phyloP scores from a whole-genome alignment of 64 coral and sea anemone genomes.

The Actinia tenebrosa region DNA sequence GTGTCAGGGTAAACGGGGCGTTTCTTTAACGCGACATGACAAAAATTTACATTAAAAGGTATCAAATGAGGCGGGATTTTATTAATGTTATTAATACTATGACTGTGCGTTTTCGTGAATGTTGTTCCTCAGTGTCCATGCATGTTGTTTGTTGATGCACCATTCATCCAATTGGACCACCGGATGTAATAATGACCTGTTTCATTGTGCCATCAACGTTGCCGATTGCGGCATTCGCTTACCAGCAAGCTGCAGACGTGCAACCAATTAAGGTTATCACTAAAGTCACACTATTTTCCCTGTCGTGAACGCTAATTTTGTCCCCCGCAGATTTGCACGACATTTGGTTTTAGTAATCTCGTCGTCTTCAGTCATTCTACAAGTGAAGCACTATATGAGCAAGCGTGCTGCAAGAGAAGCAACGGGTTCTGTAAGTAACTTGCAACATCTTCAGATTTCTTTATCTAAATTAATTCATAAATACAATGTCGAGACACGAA shows the following conservation, averaged over 20 bases:
- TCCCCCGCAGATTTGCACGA: conserved; percentile 5
- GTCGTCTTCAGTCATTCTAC: neutral
- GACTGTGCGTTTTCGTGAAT: too few species aligned
- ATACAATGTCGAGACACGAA: too few species aligned
- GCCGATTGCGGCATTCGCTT: neutral
- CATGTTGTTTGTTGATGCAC: too few species aligned
- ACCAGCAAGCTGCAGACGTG: neutral
- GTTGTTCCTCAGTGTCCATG: too few species aligned
- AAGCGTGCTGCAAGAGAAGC: neutral
- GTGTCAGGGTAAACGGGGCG: too few species aligned
- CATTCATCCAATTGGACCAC: neutral
- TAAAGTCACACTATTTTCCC: neutral
- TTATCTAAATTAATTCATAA: neutral
- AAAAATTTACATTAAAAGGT: too few species aligned
- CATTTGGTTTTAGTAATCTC: neutral
- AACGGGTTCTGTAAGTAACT: neutral
- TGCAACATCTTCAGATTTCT: neutral
- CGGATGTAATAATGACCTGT: neutral
- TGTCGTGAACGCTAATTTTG: neutral
- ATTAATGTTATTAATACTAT: too few species aligned
- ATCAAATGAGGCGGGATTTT: too few species aligned
- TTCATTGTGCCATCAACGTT: neutral
- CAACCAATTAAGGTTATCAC: conserved; percentile 1
- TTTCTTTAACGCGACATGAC: too few species aligned
- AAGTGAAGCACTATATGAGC: neutral